phyloP scores from a whole-genome alignment of 1,140 invertebrate genomes.

The Drosophila mojavensis region DNA sequence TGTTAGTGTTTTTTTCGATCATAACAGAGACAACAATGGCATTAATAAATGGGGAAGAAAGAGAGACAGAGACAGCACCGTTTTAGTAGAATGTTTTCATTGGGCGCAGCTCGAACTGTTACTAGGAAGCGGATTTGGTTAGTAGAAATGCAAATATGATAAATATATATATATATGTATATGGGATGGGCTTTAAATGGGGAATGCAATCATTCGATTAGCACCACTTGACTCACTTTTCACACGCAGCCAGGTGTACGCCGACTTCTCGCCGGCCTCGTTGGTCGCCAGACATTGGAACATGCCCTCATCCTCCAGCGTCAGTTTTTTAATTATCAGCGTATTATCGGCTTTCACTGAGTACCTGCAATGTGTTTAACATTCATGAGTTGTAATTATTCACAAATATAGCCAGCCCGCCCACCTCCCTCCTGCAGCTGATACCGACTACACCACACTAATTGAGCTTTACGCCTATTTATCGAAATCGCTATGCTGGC shows the following conservation, averaged over 20 bases:
- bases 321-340: constrained; percentile 91
- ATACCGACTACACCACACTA: no score
- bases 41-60: not conserved
- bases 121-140: constrained; percentile 11
- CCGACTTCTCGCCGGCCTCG: constrained; percentile 94
- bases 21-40: not conserved
- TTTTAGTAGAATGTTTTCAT: constrained; percentile 23
- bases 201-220: not conserved
- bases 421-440: no score
- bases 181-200: not conserved
- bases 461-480: no score
- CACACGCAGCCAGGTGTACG: constrained; percentile 96
- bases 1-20: not conserved
- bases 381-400: not conserved
- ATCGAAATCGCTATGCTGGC: no score
- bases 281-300: constrained; percentile 97
- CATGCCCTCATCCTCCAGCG: constrained; percentile 95
- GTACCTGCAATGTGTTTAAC: constrained; percentile 45
- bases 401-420: not conserved
- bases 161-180: not conserved
- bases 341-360: constrained; percentile 89
- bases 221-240: constrained; percentile 92
- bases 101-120: constrained; percentile 7
- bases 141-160: not conserved
- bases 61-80: constrained; percentile 27